Evolutionary conservation across 1,140 invertebrate genomes (phyloP).

Genomic region (Luehdorfia chinensis): DNA sequence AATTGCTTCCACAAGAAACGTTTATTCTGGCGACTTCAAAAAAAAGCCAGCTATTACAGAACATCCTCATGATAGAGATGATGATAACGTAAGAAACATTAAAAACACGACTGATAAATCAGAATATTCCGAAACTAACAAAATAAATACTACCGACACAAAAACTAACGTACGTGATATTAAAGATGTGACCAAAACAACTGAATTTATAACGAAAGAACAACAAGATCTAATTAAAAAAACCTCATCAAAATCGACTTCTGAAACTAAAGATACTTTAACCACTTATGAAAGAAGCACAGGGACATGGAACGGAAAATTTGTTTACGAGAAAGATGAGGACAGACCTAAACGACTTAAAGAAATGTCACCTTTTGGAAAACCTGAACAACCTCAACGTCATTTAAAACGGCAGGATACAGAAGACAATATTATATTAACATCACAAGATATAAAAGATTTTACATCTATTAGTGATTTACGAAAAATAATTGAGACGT

Average conservation of each 20-base stretch:
- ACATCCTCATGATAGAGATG: constrained; percentile 36
- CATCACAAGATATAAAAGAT: constrained; percentile 69
- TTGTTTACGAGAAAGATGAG: constrained; percentile 64
- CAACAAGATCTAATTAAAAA: constrained; percentile 57
- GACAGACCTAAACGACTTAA: constrained; percentile 60
- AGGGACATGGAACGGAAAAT: constrained; percentile 70
- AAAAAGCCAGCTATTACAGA: constrained; percentile 62
- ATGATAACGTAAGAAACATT: constrained; percentile 38
- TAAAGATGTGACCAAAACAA: constrained; percentile 47
- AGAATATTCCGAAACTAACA: constrained; percentile 31
- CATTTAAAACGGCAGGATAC: constrained; percentile 69
- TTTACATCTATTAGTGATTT: constrained; percentile 70
- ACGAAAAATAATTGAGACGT: constrained; percentile 63
- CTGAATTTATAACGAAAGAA: constrained; percentile 55
- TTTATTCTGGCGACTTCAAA: constrained; percentile 59
- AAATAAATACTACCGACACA: constrained; percentile 37
- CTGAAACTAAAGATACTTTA: constrained; percentile 60
- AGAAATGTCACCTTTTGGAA: constrained; percentile 65
- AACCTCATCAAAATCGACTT: constrained; percentile 35
- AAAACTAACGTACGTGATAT: constrained; percentile 36
- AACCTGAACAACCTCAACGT: constrained; percentile 59
- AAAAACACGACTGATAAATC: constrained; percentile 40
- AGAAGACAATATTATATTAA: constrained; percentile 69
- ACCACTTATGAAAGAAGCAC: constrained; percentile 69
- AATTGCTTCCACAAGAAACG: constrained; percentile 62